Percentiles rank a stretch among this genome's conserved stretches.
Conservation (phyloP, 2,888 invertebrate genomes). For the Mycalesis mineus region DNA sequence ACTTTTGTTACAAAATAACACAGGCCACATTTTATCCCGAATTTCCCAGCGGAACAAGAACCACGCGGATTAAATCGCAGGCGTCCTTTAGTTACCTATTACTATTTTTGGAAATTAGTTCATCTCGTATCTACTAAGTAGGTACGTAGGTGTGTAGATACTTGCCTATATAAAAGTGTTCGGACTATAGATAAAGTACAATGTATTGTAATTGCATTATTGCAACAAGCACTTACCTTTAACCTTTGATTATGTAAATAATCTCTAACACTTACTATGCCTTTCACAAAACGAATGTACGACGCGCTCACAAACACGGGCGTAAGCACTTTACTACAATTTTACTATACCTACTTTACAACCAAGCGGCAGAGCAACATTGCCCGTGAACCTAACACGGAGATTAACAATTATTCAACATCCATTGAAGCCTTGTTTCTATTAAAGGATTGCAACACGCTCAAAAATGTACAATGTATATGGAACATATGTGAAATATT, state of each 20-base stretch:
- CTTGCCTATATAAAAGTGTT: background rate
- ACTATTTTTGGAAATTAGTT: no score
- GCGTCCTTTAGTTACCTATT: no score
- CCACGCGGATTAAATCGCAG: no score
- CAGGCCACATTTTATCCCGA: no score
- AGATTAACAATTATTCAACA: background rate
- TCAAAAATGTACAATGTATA: conserved; percentile 14
- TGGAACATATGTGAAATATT: background rate
- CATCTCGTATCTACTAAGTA: background rate
- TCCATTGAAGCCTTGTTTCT: conserved; percentile 15
- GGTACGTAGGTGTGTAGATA: background rate
- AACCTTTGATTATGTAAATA: conserved; percentile 15
- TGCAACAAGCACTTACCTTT: conserved; percentile 31
- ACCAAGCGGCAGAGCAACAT: conserved; percentile 23
- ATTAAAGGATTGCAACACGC: background rate
- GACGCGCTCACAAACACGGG: conserved; percentile 29
- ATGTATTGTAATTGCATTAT: conserved; percentile 38
- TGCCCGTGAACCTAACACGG: background rate
- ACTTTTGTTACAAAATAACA: no score
- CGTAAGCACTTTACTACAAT: conserved; percentile 32
- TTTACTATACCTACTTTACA: conserved; percentile 33
- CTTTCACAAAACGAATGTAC: conserved; percentile 25
- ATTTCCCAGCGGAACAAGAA: no score
- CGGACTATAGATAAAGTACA: background rate
- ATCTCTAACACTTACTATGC: conserved; percentile 16